Evolutionary conservation across 2,888 invertebrate genomes (phyloP).

Genomic region (Nomada flava): DNA sequence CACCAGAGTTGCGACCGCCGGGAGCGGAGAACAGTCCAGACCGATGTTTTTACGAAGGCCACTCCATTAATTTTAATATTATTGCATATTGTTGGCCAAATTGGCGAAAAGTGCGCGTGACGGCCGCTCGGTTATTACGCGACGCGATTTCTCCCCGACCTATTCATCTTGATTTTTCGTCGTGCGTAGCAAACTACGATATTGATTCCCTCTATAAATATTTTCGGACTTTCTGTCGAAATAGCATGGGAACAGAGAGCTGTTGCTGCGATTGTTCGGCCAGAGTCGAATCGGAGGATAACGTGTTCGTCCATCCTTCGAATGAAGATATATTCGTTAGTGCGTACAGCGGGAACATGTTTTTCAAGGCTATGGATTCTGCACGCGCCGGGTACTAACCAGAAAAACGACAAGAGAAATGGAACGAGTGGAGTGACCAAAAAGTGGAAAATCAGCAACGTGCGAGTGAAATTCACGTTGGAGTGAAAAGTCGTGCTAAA

Average conservation of each 20-base stretch:
- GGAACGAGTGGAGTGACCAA: not conserved
- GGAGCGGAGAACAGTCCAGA: conserved; percentile 28
- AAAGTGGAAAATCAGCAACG: not conserved
- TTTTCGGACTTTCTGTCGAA: conserved; percentile 41
- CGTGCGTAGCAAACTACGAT: conserved; percentile 53
- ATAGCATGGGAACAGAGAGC: conserved; percentile 19
- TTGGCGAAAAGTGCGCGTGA: conserved; percentile 72
- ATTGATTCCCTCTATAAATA: conserved; percentile 68
- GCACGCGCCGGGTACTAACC: not conserved
- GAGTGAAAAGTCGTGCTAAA: too few species aligned
- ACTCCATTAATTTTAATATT: conserved; percentile 77
- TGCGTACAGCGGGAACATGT: not conserved
- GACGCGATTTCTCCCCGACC: conserved; percentile 42
- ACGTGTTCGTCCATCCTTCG: conserved; percentile 36
- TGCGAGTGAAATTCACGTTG: too few species aligned
- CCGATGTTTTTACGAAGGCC: conserved; percentile 70
- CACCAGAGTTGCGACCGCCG: not conserved
- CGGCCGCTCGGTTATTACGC: conserved; percentile 63
- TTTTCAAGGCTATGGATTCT: not conserved
- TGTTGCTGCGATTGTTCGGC: not conserved
- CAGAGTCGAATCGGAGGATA: conserved; percentile 1
- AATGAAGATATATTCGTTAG: conserved; percentile 51
- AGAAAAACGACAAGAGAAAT: not conserved
- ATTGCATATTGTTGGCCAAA: conserved; percentile 78
- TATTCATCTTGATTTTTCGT: conserved; percentile 72